phyloP scores from a whole-genome alignment of 2,888 invertebrate species.

The Nezara viridula region DNA sequence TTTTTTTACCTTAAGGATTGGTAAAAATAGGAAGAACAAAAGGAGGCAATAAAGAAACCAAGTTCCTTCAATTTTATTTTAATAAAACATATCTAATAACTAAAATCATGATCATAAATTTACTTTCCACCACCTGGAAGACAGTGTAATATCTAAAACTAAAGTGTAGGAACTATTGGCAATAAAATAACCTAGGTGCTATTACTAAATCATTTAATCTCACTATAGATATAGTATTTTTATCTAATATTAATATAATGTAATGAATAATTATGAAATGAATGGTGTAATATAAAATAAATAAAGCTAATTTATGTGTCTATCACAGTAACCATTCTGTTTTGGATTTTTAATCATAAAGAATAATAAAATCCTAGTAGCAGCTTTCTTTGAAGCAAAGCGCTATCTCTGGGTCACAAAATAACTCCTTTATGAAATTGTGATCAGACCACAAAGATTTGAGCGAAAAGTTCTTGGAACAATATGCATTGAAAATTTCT shows the following conservation, averaged over 20 bases:
- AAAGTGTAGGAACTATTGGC: neutral
- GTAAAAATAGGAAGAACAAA: neutral
- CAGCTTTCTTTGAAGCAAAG: neutral
- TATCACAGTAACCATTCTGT: neutral
- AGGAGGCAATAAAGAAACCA: neutral
- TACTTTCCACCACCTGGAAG: neutral
- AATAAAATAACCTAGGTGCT: neutral
- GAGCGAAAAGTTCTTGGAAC: too few relatives aligned
- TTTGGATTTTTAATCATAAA: neutral
- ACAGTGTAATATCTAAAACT: neutral
- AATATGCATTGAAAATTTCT: neutral
- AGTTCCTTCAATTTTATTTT: neutral
- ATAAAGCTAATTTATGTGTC: neutral
- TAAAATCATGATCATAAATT: neutral
- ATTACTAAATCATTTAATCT: neutral
- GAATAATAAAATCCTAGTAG: neutral
- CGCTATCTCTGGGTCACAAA: too few relatives aligned
- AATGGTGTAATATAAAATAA: neutral
- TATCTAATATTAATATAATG: neutral
- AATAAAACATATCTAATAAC: neutral
- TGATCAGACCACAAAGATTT: too few relatives aligned
- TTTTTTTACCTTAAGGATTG: neutral
- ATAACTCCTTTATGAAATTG: too few relatives aligned
- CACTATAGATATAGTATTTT: neutral
- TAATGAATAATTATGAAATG: neutral